These are phyloP conservation scores for Micoletzkya japonica DNA, from an alignment of 2,888 invertebrate species.

Conservation along the genomic window DNA sequence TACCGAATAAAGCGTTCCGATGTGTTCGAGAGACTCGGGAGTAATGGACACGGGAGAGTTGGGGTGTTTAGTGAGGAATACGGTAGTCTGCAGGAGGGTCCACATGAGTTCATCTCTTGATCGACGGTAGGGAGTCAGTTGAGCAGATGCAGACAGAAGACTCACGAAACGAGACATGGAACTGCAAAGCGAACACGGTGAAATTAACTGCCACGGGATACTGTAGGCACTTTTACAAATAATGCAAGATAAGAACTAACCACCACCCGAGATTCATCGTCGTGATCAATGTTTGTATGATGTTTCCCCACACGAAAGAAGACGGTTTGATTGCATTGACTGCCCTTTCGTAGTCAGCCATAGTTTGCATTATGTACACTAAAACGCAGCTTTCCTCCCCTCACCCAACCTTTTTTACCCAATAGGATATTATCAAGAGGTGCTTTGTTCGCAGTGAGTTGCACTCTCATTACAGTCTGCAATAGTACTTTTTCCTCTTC, in stretches of 20 bases:
- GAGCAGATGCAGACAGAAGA: conserved; percentile 26
- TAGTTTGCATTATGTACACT: neutral
- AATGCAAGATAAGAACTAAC: too few relatives aligned
- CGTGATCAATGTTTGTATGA: neutral
- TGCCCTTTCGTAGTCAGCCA: neutral
- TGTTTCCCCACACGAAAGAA: conserved; percentile 13
- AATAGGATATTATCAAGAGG: neutral
- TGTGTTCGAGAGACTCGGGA: neutral
- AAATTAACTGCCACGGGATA: too few relatives aligned
- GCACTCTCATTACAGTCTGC: neutral
- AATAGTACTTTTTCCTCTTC: neutral
- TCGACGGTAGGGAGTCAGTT: conserved; percentile 69
- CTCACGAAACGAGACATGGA: conserved; percentile 32
- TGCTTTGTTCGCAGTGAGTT: neutral
- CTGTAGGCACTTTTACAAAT: too few relatives aligned
- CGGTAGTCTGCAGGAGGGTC: conserved; percentile 93
- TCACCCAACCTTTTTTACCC: neutral
- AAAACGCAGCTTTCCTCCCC: neutral
- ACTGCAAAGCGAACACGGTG: too few relatives aligned
- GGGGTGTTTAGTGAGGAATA: conserved; percentile 81
- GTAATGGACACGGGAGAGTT: neutral
- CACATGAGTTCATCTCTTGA: conserved; percentile 98
- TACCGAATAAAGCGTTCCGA: neutral
- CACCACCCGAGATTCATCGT: conserved; percentile 10
- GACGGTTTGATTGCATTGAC: neutral